These are phyloP conservation scores for Calyptommatus sinebrachiatus DNA, from an alignment of 2,113 vertebrate species.

Conservation along the genomic window DNA sequence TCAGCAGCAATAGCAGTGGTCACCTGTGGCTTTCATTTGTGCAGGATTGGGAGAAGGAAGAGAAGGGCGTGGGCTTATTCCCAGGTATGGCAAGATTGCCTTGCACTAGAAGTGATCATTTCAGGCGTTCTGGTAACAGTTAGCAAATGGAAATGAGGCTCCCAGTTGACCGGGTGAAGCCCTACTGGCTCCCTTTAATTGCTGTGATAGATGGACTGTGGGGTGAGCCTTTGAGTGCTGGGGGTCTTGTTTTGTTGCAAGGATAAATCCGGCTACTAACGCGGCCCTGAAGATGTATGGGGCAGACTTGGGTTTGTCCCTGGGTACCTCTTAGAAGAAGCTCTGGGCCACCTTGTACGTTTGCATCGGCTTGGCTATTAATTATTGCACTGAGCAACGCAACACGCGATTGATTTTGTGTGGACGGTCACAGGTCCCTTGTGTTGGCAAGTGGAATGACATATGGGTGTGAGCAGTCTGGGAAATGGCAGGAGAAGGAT, in stretches of 20 bases:
- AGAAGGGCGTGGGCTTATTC: not conserved
- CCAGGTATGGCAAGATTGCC: not conserved
- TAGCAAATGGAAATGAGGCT: slow-evolving; percentile 34
- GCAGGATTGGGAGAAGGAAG: not conserved
- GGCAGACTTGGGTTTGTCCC: slow-evolving; percentile 14
- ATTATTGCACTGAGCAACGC: not conserved
- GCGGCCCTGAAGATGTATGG: slow-evolving; percentile 49
- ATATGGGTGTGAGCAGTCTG: slow-evolving; percentile 20
- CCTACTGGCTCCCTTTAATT: slow-evolving; percentile 36
- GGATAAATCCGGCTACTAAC: slow-evolving; percentile 28
- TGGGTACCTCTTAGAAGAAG: slow-evolving; percentile 21
- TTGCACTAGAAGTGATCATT: not conserved
- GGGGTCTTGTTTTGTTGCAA: not conserved
- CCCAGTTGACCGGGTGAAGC: slow-evolving; percentile 36
- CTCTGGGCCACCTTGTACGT: not conserved
- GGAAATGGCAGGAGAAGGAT: slow-evolving; percentile 16
- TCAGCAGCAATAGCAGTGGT: not conserved
- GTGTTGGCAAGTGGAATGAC: not conserved
- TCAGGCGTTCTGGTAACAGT: slow-evolving; percentile 5
- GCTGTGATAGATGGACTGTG: not conserved
- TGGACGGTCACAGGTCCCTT: not conserved
- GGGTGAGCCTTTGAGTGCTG: not conserved
- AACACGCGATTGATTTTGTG: not conserved
- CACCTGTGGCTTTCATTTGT: not conserved
- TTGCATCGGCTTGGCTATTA: slow-evolving; percentile 15